These are phyloP conservation scores for Arvicanthis niloticus DNA, from an alignment of 2,113 vertebrate species.

Conservation along the genomic window DNA sequence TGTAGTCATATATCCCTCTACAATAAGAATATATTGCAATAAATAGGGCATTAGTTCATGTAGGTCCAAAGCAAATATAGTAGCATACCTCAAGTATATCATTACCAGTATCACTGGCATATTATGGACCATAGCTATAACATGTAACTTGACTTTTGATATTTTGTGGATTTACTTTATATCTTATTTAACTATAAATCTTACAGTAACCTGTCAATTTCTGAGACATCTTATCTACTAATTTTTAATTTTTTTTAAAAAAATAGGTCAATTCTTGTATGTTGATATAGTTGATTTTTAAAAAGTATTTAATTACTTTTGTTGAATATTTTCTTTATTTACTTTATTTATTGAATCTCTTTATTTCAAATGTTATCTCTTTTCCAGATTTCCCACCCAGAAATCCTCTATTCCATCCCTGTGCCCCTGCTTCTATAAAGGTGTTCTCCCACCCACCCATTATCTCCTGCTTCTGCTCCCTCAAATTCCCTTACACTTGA, in stretches of 20 bases:
- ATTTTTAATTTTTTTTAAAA: background rate
- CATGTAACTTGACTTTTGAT: background rate
- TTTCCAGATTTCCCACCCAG: no score
- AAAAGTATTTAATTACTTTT: background rate
- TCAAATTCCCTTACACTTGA: no score
- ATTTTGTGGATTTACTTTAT: background rate
- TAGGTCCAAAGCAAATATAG: background rate
- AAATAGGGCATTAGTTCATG: fast-evolving
- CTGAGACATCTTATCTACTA: background rate
- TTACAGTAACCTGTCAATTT: background rate
- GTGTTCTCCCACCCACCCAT: no score
- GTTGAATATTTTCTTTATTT: no score
- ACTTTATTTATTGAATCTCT: no score
- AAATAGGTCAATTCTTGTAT: background rate
- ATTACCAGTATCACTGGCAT: background rate
- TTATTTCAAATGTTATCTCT: no score
- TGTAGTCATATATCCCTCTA: no score
- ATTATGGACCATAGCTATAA: no score
- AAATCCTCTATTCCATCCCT: no score
- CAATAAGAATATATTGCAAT: background rate
- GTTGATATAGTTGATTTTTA: background rate
- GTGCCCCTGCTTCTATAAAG: no score
- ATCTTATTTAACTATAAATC: background rate
- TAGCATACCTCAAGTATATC: no score
- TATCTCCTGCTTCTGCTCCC: no score